Base-by-base conservation (phyloP, 2,888 invertebrate species). In the Agonopterix heracliana region DNA sequence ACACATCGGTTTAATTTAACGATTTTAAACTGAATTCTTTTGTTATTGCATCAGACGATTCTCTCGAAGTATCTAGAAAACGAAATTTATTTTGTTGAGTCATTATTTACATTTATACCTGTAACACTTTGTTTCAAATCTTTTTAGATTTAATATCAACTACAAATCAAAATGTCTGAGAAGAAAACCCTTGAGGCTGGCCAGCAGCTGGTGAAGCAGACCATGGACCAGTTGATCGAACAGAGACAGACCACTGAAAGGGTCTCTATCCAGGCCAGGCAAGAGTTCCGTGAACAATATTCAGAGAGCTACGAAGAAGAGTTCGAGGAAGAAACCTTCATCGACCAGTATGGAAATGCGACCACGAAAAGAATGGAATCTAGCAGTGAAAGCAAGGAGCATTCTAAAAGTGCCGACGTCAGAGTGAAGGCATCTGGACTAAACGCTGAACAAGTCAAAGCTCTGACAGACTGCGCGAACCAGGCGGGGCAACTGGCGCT, bases 231-330 rank as follows among this genome's bases (percentile, higher is more conserved):
- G 48, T 59, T 89, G 11, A 74, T 88, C 47, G 76, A 87, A 62
- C 77, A 81, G 50, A 81, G 60, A 55, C 78, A 85, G 54, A 82
- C 80, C 2, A 81, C 81, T 34, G 83, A 88, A 57, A 80, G 71
- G 52, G 76, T 89, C 1, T 66, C 78, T 46, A 89, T 89, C 52
- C 81, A 89, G 61, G 89, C 89, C 0, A 76, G 86, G 61, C 89
- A 89, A 55, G 89, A 89, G 56, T 89, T 89, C 64, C 76, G 83
- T 9, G 89, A 89, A 64, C 75, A 77, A 2, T 89, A 77, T 60
- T 74, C 82, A 52, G 82, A 87, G 56, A 87, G 87, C 58, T 89
- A 88, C 55, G 89, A 89, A 51, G 89, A 89, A 55, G 89, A 87
- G 53, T 87, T 86, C 43, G 81, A 89, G 54, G 89, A 89, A 48